These are phyloP conservation scores for Campoletis raptor DNA, from an alignment of 2,888 invertebrate genomes.

Conservation along the genomic window DNA sequence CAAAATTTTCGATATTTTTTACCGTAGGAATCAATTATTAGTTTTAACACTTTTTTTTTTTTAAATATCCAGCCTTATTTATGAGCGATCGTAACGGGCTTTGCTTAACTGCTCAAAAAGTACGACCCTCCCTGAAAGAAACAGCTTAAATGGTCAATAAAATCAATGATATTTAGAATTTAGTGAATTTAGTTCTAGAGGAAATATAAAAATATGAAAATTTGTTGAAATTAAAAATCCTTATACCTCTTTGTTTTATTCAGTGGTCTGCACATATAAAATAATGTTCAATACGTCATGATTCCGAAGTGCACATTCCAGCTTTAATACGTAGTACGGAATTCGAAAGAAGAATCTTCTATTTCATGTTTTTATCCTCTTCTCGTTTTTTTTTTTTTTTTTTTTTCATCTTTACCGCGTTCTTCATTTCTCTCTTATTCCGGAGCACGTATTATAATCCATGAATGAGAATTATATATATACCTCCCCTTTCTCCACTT, in stretches of 20 bases:
- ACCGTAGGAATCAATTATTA: no score
- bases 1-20: no score
- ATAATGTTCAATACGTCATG: slow-evolving; percentile 10
- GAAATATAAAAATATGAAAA: neutral
- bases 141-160: neutral
- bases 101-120: no score
- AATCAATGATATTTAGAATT: neutral
- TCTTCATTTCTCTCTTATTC: slow-evolving; percentile 41
- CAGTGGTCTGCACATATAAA: neutral
- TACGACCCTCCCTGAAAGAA: no score
- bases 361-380: neutral
- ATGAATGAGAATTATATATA: slow-evolving; percentile 61
- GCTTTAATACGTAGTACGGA: slow-evolving; percentile 5
- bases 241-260: neutral
- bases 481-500: neutral
- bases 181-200: neutral
- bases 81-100: no score
- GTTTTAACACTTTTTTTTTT: no score
- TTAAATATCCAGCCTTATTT: no score
- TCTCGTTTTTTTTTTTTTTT: slow-evolving; percentile 11
- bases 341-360: slow-evolving; percentile 5
- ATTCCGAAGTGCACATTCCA: slow-evolving; percentile 43
- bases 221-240: neutral
- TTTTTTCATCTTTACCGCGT: slow-evolving; percentile 23
- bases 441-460: slow-evolving; percentile 38